Percentiles rank a stretch among this genome's conserved stretches.
Conservation (phyloP, 2,113 vertebrate genomes). For the Melanostigma gelatinosum region DNA sequence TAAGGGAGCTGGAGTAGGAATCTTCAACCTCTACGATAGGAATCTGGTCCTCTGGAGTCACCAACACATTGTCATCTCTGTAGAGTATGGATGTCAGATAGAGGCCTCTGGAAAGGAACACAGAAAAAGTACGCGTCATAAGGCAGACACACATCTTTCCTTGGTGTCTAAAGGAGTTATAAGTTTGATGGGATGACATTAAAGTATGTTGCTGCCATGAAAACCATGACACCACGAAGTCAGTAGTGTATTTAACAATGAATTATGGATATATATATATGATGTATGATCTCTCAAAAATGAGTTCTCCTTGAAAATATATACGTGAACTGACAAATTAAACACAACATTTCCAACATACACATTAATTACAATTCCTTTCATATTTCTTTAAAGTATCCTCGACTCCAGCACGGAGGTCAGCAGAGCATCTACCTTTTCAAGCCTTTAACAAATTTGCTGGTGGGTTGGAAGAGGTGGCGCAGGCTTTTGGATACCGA, state of each 20-base stretch:
- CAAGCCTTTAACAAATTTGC: slow-evolving; percentile 91
- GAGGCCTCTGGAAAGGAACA: slow-evolving; percentile 82
- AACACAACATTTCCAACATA: neutral
- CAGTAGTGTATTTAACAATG: neutral
- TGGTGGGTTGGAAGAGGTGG: slow-evolving; percentile 91
- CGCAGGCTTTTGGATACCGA: slow-evolving; percentile 93
- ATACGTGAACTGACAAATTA: neutral
- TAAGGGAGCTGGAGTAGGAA: slow-evolving; percentile 89
- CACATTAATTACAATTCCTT: neutral
- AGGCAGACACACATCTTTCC: neutral
- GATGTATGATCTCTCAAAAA: neutral
- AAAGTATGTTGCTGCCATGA: neutral
- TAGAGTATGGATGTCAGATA: slow-evolving; percentile 90
- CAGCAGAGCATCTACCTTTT: slow-evolving; percentile 83
- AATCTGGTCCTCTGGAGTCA: slow-evolving; percentile 93
- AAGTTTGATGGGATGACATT: neutral
- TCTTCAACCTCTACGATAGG: slow-evolving; percentile 92
- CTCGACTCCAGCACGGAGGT: neutral
- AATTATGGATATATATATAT: neutral
- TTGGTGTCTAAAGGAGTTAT: neutral
- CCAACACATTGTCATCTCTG: slow-evolving; percentile 88
- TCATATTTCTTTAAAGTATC: neutral
- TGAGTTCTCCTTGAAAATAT: neutral
- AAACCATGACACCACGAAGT: neutral
- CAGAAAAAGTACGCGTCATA: neutral